Evolutionary conservation across 2,113 vertebrate genomes (phyloP).

Genomic region (Microtus oregoni): DNA sequence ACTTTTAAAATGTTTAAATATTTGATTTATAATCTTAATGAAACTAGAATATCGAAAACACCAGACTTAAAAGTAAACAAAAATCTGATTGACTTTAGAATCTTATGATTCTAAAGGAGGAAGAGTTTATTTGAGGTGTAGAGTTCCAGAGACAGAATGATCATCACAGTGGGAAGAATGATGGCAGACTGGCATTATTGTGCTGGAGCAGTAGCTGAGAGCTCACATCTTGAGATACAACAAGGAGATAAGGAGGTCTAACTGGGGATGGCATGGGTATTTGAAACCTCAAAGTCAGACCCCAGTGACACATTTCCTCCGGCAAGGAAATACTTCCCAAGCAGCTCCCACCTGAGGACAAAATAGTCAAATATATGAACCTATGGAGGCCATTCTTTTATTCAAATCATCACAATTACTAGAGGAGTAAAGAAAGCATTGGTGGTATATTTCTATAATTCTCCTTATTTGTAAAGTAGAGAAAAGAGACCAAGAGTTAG

Average conservation of each 20-base stretch:
- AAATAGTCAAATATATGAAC: neutral
- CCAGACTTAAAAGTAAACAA: neutral
- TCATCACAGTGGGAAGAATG: neutral
- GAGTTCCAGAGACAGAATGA: neutral
- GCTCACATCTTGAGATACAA: neutral
- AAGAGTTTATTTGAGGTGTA: neutral
- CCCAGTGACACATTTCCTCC: neutral
- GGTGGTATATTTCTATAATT: neutral
- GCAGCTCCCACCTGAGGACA: neutral
- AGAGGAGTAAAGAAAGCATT: neutral
- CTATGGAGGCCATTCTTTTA: too few relatives aligned
- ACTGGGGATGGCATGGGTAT: neutral
- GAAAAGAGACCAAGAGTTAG: neutral
- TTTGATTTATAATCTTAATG: neutral
- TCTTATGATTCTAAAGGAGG: neutral
- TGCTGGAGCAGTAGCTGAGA: neutral
- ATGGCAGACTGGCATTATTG: neutral
- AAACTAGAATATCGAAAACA: neutral
- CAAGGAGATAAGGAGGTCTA: neutral
- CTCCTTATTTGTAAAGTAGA: neutral
- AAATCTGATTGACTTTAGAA: conserved; percentile 31
- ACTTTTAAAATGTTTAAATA: conserved; percentile 4
- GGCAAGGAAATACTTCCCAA: neutral
- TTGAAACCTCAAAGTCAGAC: neutral
- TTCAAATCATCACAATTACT: neutral